Evolutionary conservation across 1,140 invertebrate species (phyloP).

Genomic region (Bombyx mori): DNA sequence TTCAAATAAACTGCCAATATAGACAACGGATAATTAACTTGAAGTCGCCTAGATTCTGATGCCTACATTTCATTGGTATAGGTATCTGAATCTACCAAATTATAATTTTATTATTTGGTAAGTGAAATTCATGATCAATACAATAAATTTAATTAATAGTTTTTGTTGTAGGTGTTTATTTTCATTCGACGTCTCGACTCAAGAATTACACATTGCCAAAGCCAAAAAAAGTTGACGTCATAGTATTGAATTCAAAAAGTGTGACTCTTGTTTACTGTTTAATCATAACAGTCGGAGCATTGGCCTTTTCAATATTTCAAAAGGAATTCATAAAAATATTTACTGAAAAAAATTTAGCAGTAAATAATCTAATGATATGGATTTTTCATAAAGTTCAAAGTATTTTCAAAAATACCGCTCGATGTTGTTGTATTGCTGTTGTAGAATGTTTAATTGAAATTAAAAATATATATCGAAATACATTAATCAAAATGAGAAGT

Average conservation of each 20-base stretch:
- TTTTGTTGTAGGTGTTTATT: too few species aligned
- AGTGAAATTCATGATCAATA: too few species aligned
- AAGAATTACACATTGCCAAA: conserved; percentile 8
- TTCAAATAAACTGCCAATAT: too few species aligned
- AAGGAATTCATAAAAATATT: conserved; percentile 22
- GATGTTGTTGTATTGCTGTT: conserved; percentile 9
- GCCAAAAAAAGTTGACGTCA: conserved; percentile 1
- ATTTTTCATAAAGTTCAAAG: conserved; percentile 2
- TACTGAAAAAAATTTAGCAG: conserved; percentile 6
- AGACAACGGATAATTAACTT: too few species aligned
- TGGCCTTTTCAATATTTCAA: conserved; percentile 31
- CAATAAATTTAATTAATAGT: too few species aligned
- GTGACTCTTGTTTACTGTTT: conserved; percentile 25
- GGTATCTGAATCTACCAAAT: too few species aligned
- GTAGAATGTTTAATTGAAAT: conserved; percentile 12
- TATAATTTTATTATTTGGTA: too few species aligned
- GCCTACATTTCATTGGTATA: too few species aligned
- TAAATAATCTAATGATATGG: conserved; percentile 7
- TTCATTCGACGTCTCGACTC: too few species aligned
- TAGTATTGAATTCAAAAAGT: conserved; percentile 7
- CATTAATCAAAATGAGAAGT: background rate
- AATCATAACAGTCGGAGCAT: conserved; percentile 35
- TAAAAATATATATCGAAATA: conserved; percentile 6
- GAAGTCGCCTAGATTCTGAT: too few species aligned
- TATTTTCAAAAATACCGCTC: conserved; percentile 17